These are phyloP conservation scores for Bombylius major DNA, from an alignment of 2,888 invertebrate genomes.

Conservation along the genomic window DNA sequence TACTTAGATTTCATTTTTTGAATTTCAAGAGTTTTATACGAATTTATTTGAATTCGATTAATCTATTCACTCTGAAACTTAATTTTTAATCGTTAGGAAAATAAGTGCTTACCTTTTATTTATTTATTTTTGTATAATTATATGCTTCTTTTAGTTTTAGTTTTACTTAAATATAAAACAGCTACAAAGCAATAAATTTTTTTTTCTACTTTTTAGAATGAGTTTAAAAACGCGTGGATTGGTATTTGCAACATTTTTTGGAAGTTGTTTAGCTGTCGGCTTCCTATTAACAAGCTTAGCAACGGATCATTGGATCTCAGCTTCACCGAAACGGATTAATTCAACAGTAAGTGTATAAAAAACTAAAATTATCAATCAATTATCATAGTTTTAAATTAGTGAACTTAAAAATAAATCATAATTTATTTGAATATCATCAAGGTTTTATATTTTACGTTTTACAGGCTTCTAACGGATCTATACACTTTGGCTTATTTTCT, in stretches of 20 bases:
- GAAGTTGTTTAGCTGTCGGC: slow-evolving; percentile 57
- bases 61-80: too few relatives aligned
- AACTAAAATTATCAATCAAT: neutral
- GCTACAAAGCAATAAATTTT: too few relatives aligned
- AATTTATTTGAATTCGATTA: too few relatives aligned
- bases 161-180: too few relatives aligned
- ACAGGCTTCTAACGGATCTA: slow-evolving; percentile 46
- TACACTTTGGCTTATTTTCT: slow-evolving; percentile 76
- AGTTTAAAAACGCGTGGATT: slow-evolving; percentile 55
- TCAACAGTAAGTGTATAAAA: slow-evolving; percentile 26
- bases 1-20: too few relatives aligned
- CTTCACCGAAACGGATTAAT: slow-evolving; percentile 46
- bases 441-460: neutral
- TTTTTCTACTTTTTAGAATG: slow-evolving; percentile 29
- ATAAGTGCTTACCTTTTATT: too few relatives aligned
- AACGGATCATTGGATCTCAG: slow-evolving; percentile 65
- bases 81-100: too few relatives aligned
- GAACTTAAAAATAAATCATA: neutral
- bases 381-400: neutral
- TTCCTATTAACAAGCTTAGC: slow-evolving; percentile 60
- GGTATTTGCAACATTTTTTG: slow-evolving; percentile 63
- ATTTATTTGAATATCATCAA: neutral
- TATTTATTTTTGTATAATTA: too few relatives aligned
- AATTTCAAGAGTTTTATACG: too few relatives aligned
- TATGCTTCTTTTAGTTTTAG: too few relatives aligned